Conservation (phyloP, 1,140 invertebrate species). For the Ostrea denselamellosa region DNA sequence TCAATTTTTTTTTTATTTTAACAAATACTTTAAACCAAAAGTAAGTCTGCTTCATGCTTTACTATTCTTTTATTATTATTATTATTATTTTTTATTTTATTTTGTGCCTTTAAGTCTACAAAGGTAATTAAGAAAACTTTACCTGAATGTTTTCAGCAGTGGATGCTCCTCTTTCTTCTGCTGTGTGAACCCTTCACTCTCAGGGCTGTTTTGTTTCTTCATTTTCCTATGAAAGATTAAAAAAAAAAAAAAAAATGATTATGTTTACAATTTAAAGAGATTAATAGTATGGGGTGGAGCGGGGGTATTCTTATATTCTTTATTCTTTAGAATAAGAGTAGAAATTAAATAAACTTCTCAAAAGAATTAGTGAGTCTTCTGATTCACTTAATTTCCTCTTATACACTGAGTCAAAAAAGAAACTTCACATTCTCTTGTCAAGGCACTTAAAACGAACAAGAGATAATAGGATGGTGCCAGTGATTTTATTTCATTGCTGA, state of each 20-base stretch:
- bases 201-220: background rate
- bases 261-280: background rate
- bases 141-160: conserved; percentile 23
- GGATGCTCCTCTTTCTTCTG: conserved; percentile 22
- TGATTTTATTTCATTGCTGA: too few species aligned
- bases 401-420: too few species aligned
- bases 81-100: too few species aligned
- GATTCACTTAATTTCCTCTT: conserved; percentile 38
- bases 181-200: background rate
- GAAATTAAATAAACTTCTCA: background rate
- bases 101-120: background rate
- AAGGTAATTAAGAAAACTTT: too few species aligned
- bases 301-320: background rate
- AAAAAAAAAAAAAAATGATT: background rate
- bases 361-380: conserved; percentile 7
- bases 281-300: background rate
- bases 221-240: background rate
- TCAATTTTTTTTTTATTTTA: background rate
- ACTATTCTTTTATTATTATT: background rate
- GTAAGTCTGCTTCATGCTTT: conserved; percentile 1
- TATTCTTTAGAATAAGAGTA: background rate
- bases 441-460: too few species aligned
- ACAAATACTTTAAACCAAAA: conserved; percentile 1
- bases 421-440: too few species aligned
- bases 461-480: too few species aligned